Base-by-base conservation (phyloP, 2,888 invertebrate genomes). In the Amphipyra berbera region DNA sequence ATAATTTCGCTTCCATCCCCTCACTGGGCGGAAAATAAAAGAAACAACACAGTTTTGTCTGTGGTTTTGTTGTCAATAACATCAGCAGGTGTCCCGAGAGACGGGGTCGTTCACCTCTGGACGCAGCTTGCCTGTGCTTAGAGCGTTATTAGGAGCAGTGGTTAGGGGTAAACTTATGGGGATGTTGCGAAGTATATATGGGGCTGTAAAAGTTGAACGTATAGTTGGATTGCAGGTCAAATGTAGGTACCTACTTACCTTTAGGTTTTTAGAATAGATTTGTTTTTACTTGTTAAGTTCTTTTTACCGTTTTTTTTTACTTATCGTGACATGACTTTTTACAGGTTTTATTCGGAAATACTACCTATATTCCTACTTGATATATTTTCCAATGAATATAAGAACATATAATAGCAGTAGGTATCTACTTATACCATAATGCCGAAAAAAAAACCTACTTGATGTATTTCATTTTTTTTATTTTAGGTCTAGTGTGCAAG, bases 61-160 rank as follows among this genome's bases (percentile, higher is more conserved):
- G 68, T 68, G 68, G 68, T 68, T 68, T 75, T 87, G 90, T 90
- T 94, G 94, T 93, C 94, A 93, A 91, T 91, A 92, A 92, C 93
- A 93, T 91, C 91, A 90, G 90, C 88, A 90, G 92, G 91, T 90
- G 91, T 92, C 92, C 90, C 90, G 80, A 70, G 84, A 91, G 85
- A 92, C 67, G 82, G 82, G 92, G 91, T 90, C 92, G 84, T 89
- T 90, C 88, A 92, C 90, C 92, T 87, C 81, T 64, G 74, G 68
- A 66, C 63, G 62, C 68, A 81, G 81, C 79, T 78, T 82, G 82
- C 61, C 78, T 82, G 79, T 81, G 78, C 83, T 84, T 85, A 85
- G 66, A 65, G 61, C 81, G 78, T 82, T 84, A 85, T 84, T 82
- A 85, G 69, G 68, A 77, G 60, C 68, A 52, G 68, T 74, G 76